phyloP scores from a whole-genome alignment of 2,797 vertebrate species.

The Falco naumanni region DNA sequence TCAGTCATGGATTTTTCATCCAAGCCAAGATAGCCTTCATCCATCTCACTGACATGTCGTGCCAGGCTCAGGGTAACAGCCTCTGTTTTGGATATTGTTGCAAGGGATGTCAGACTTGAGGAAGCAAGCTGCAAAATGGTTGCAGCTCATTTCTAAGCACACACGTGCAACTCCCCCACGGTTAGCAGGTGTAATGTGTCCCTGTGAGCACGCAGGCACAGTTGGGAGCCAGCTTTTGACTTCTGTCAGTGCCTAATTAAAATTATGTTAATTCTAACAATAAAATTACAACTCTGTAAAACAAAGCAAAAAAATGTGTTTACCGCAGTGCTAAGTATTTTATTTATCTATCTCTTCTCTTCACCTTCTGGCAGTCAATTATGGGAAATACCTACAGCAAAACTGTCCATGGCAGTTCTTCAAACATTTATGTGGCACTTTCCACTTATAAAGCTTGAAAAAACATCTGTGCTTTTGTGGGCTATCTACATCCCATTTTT shows the following conservation, averaged over 20 bases:
- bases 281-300: neutral
- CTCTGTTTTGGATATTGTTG: neutral
- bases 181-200: neutral
- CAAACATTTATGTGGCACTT: neutral
- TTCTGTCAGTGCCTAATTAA: constrained; percentile 28
- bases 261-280: constrained; percentile 35
- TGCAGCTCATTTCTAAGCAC: neutral
- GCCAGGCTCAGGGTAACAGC: neutral
- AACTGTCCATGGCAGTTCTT: neutral
- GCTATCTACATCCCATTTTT: neutral
- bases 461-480: neutral
- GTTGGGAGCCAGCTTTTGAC: constrained; percentile 16
- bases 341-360: neutral
- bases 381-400: neutral
- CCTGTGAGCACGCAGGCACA: neutral
- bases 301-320: neutral
- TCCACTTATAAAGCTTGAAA: neutral
- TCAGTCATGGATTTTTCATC: constrained; percentile 20
- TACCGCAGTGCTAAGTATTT: neutral
- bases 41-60: constrained; percentile 8
- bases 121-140: neutral
- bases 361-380: neutral
- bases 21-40: constrained; percentile 14
- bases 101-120: neutral
- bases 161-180: neutral